phyloP scores from a whole-genome alignment of 2,888 invertebrate species.

The Cantharis flavilabris region DNA sequence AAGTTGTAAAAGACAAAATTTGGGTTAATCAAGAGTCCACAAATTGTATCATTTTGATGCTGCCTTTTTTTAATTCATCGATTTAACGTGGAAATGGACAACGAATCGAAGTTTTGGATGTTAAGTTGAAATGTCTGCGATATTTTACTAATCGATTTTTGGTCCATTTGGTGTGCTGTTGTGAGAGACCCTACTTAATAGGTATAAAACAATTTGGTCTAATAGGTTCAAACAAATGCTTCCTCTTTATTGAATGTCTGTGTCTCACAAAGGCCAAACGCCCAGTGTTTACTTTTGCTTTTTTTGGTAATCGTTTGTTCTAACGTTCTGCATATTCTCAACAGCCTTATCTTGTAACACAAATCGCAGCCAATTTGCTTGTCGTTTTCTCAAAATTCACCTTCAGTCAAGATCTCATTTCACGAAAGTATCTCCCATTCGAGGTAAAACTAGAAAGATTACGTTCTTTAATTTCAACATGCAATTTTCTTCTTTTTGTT shows the following conservation, averaged over 20 bases:
- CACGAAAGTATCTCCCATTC: slow-evolving; percentile 37
- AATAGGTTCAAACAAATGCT: not conserved
- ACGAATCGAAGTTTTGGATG: not conserved
- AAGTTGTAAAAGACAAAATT: not conserved
- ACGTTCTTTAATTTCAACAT: slow-evolving; percentile 30
- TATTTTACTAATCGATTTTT: not conserved
- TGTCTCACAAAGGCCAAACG: not conserved
- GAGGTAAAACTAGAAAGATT: slow-evolving; percentile 40
- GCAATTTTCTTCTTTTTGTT: slow-evolving; percentile 39
- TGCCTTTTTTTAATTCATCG: not conserved
- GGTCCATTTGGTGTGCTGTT: not conserved
- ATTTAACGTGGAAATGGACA: not conserved
- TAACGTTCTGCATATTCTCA: not conserved
- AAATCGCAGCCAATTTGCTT: slow-evolving; percentile 36
- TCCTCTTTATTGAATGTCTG: not conserved
- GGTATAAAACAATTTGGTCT: not conserved
- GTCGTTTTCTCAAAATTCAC: slow-evolving; percentile 34
- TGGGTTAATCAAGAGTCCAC: not conserved
- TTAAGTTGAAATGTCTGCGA: not conserved
- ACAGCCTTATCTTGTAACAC: slow-evolving; percentile 9
- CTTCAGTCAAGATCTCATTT: slow-evolving; percentile 35
- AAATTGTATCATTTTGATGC: not conserved
- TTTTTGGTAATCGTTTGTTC: not conserved
- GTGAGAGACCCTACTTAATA: not conserved
- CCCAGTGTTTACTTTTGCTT: not conserved